Conservation (phyloP, 1,140 invertebrate species). For the Planococcus citri region DNA sequence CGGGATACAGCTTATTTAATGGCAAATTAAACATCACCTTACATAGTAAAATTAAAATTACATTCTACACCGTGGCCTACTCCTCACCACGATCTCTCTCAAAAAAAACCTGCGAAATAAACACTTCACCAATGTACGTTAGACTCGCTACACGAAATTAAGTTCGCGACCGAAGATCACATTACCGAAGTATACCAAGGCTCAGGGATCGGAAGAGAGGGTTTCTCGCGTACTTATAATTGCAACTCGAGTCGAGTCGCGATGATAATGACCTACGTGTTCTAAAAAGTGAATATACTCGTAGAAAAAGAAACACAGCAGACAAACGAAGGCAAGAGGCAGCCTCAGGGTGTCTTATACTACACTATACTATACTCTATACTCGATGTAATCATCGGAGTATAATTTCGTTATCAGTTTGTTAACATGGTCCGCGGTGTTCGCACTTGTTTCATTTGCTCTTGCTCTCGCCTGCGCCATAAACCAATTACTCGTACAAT, state of each 20-base stretch:
- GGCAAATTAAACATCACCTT: too few relatives aligned
- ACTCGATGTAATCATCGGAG: background rate
- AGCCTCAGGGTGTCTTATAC: background rate
- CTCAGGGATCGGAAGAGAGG: too few relatives aligned
- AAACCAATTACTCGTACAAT: background rate
- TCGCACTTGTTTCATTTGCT: background rate
- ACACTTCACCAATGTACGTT: too few relatives aligned
- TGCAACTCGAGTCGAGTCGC: background rate
- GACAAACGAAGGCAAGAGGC: background rate
- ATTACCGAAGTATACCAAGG: too few relatives aligned
- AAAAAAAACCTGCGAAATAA: too few relatives aligned
- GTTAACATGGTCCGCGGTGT: background rate
- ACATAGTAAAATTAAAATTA: too few relatives aligned
- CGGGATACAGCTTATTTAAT: too few relatives aligned
- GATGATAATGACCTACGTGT: background rate
- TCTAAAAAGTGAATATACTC: too few relatives aligned
- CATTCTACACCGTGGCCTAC: too few relatives aligned
- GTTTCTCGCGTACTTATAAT: background rate
- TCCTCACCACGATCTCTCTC: too few relatives aligned
- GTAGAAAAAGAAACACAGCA: background rate
- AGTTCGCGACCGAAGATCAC: background rate
- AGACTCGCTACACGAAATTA: background rate
- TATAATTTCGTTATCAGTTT: background rate
- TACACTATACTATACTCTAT: too few relatives aligned
- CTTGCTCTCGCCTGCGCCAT: background rate